A percentile compares a stretch with the other conserved stretches of the same genome.
Evolutionary conservation across 1,140 invertebrate species (phyloP).

Genomic region (Armadillidium nasatum): DNA sequence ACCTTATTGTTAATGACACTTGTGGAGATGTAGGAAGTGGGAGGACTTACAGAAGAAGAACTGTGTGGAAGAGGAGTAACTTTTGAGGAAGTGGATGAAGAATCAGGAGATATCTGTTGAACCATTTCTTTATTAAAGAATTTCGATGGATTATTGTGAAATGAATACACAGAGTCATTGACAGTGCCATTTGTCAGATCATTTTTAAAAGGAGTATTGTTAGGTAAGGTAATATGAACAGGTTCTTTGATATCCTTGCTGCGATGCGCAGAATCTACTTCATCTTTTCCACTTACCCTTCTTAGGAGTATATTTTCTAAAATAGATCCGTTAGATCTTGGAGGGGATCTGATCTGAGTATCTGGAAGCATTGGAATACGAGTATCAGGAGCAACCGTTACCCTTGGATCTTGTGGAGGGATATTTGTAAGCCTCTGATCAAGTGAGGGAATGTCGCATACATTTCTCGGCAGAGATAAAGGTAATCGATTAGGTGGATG

Average conservation of each 20-base stretch:
- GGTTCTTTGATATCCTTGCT: constrained; percentile 32
- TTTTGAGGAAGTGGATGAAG: constrained; percentile 46
- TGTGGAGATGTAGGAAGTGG: constrained; percentile 35
- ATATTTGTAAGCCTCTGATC: constrained; percentile 23
- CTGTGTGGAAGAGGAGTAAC: constrained; percentile 55
- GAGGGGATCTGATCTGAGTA: constrained; percentile 29
- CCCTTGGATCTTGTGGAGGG: constrained; percentile 41
- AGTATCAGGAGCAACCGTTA: constrained; percentile 39
- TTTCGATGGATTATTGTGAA: constrained; percentile 20
- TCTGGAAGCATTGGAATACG: constrained; percentile 34
- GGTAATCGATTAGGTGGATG: neutral
- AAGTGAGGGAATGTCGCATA: neutral
- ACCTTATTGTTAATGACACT: constrained; percentile 41
- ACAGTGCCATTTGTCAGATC: constrained; percentile 30
- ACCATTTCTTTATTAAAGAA: constrained; percentile 1
- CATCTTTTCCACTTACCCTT: constrained; percentile 36
- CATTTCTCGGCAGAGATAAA: neutral
- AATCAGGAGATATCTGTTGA: constrained; percentile 39
- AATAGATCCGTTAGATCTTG: constrained; percentile 36
- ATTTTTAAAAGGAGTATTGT: constrained; percentile 34
- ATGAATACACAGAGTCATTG: constrained; percentile 23
- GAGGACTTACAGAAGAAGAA: constrained; percentile 53
- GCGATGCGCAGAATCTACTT: constrained; percentile 31
- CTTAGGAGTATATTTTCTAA: constrained; percentile 40
- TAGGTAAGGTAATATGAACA: constrained; percentile 38